These are phyloP conservation scores for Anastatus disparis DNA, from an alignment of 1,140 invertebrate species.

Conservation along the genomic window DNA sequence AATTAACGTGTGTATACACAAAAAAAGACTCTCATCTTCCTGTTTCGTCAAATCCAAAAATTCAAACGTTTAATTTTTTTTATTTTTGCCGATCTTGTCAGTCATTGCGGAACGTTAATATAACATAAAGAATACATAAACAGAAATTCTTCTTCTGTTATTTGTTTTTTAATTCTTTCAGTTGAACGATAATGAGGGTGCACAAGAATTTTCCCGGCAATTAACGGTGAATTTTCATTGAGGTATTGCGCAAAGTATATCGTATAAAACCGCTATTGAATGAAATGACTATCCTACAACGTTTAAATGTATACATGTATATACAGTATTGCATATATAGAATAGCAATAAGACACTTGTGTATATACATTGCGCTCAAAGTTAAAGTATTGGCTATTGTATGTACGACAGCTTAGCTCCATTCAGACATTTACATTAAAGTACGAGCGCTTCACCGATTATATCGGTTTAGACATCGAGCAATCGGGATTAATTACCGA, in stretches of 20 bases:
- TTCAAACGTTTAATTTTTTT: too few species aligned
- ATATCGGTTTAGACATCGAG: slow-evolving; percentile 33
- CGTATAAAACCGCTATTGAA: too few species aligned
- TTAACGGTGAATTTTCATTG: slow-evolving; percentile 19
- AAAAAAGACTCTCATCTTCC: slow-evolving; percentile 21
- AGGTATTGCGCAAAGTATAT: slow-evolving; percentile 21
- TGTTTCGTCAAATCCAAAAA: slow-evolving; percentile 16
- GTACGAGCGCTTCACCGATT: slow-evolving; percentile 17
- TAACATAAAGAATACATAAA: slow-evolving; percentile 10
- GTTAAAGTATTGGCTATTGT: slow-evolving; percentile 28
- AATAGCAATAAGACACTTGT: neutral
- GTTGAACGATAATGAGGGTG: slow-evolving; percentile 1
- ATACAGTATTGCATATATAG: too few species aligned
- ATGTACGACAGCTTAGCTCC: slow-evolving; percentile 1
- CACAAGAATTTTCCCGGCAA: slow-evolving; percentile 26
- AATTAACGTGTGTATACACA: neutral
- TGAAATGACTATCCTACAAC: too few species aligned
- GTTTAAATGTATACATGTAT: too few species aligned
- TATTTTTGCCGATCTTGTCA: neutral
- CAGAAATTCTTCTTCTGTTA: too few species aligned
- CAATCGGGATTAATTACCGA: slow-evolving; percentile 33
- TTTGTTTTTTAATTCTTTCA: too few species aligned
- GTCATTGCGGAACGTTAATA: neutral
- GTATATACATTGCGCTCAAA: neutral
- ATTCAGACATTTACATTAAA: slow-evolving; percentile 23